phyloP scores from a whole-genome alignment of 1,140 invertebrate species.

The Pygmarrhopalites habei region DNA sequence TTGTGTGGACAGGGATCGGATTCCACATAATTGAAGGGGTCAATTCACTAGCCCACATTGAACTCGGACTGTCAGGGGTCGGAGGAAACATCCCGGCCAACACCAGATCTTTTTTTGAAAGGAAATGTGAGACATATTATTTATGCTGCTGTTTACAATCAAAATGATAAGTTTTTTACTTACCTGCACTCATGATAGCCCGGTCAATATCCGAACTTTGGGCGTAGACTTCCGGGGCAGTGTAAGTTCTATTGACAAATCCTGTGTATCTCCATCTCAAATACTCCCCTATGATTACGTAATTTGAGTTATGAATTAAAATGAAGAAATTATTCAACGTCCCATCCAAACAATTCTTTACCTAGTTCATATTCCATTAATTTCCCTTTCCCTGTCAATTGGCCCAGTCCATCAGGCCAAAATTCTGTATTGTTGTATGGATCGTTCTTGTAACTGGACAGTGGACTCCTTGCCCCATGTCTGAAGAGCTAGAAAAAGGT shows the following conservation, averaged over 20 bases:
- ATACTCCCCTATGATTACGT: no score
- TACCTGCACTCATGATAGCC: conserved; percentile 84
- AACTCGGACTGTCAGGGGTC: neutral
- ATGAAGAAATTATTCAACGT: no score
- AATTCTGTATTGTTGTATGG: conserved; percentile 57
- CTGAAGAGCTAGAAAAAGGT: conserved; percentile 61
- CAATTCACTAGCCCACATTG: no score
- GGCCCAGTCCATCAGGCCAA: conserved; percentile 65
- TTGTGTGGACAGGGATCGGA: conserved; percentile 79
- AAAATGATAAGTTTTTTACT: no score
- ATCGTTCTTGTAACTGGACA: conserved; percentile 66
- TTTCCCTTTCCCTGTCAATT: conserved; percentile 66
- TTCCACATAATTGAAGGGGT: conserved; percentile 68
- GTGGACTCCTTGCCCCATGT: conserved; percentile 69
- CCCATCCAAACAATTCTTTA: no score
- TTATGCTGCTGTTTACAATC: no score
- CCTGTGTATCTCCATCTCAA: conserved; percentile 59
- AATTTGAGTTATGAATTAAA: no score
- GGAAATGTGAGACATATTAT: conserved; percentile 71
- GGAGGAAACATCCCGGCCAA: conserved; percentile 4
- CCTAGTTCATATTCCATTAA: conserved; percentile 63
- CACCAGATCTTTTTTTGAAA: no score
- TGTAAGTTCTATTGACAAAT: conserved; percentile 51
- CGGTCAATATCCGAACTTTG: conserved; percentile 77
- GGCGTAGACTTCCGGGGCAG: conserved; percentile 56